Evolutionary conservation across 2,888 invertebrate species (phyloP).

Genomic region (Lucinisca nassula): DNA sequence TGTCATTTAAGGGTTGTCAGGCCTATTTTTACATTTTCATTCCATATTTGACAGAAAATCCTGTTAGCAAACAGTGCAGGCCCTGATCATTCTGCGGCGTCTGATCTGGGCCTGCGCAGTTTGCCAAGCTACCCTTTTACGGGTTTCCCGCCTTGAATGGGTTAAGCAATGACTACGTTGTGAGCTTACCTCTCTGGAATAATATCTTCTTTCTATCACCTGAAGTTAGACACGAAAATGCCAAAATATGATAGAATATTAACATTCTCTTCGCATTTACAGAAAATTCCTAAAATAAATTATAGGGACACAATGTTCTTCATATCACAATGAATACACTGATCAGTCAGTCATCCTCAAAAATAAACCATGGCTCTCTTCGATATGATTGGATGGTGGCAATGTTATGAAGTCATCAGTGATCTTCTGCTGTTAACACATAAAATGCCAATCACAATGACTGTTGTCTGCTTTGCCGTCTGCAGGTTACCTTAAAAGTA

Average conservation of each 20-base stretch:
- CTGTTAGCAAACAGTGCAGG: neutral
- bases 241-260: neutral
- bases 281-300: neutral
- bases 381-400: no score
- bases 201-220: conserved; percentile 80
- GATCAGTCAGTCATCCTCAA: no score
- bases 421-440: no score
- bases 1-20: no score
- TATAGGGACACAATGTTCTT: no score
- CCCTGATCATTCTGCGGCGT: neutral
- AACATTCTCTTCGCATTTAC: no score
- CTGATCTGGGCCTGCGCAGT: neutral
- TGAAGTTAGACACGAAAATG: conserved; percentile 29
- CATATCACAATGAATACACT: no score
- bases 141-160: neutral
- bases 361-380: no score
- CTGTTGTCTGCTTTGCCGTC: no score
- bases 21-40: neutral
- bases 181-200: conserved; percentile 73
- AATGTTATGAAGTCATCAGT: no score
- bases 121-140: neutral
- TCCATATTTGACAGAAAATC: neutral
- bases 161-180: neutral
- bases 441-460: no score
- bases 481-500: no score